A percentile compares a stretch with the other conserved stretches of the same genome.
These are phyloP conservation scores for Ormyrus nitidulus DNA, from an alignment of 2,888 invertebrate species.

Conservation along the genomic window DNA sequence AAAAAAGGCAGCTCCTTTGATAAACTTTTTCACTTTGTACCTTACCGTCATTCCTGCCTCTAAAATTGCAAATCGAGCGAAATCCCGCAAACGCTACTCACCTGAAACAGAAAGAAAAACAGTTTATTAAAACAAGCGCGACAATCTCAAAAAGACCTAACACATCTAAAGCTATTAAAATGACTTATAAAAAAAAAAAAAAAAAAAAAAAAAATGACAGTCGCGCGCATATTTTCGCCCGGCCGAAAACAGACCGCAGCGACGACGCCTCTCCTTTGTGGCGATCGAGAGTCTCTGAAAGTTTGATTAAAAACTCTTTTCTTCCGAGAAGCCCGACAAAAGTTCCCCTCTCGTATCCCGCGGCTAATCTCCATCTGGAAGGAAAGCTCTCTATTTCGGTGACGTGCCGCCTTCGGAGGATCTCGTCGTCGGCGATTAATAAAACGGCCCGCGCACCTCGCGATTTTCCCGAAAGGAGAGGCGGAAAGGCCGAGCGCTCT, in stretches of 20 bases:
- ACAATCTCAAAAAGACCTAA: neutral
- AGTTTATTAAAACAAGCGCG: neutral
- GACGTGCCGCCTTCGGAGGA: neutral
- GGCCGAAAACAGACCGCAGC: neutral
- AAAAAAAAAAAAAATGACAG: too few species aligned
- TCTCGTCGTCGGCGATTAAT: conserved; percentile 41
- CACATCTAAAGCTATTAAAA: neutral
- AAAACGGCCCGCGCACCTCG: conserved; percentile 1
- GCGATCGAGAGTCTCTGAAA: neutral
- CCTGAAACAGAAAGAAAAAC: conserved; percentile 37
- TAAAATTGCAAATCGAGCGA: too few species aligned
- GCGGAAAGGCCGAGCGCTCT: neutral
- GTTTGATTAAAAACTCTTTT: conserved; percentile 40
- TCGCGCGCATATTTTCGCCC: neutral
- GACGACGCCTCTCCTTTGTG: neutral
- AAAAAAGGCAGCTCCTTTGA: too few species aligned
- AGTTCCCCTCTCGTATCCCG: neutral
- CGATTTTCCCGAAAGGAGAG: neutral
- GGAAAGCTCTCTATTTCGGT: conserved; percentile 27
- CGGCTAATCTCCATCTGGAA: conserved; percentile 39
- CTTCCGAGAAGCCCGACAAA: conserved; percentile 29
- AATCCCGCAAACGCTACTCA: conserved; percentile 15
- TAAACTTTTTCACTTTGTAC: too few species aligned
- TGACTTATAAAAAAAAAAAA: too few species aligned
- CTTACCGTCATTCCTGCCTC: too few species aligned